Conservation (phyloP, 2,888 invertebrate genomes). For the Epinotia bilunana region DNA sequence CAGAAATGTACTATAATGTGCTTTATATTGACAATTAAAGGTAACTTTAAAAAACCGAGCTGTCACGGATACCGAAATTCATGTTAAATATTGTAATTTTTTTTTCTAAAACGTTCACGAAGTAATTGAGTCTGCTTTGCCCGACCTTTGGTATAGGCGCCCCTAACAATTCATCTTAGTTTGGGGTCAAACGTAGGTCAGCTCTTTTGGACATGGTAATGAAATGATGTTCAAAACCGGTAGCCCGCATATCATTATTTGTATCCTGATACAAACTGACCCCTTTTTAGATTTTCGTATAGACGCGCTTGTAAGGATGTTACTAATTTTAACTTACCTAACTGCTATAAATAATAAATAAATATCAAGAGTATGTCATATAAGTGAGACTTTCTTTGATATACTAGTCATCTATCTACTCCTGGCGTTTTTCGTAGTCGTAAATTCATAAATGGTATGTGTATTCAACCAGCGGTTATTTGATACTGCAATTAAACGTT, state of each 20-base stretch:
- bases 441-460: too few species aligned
- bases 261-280: background rate
- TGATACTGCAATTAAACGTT: background rate
- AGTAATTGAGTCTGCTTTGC: background rate
- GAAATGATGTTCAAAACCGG: background rate
- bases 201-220: slow-evolving; percentile 11
- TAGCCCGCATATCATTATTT: background rate
- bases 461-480: too few species aligned
- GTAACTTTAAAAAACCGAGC: too few species aligned
- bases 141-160: background rate
- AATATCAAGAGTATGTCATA: too few species aligned
- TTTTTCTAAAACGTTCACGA: background rate
- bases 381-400: too few species aligned
- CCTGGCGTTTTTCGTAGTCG: too few species aligned
- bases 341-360: too few species aligned
- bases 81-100: background rate
- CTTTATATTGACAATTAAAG: too few species aligned
- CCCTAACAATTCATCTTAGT: slow-evolving; percentile 1
- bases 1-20: too few species aligned
- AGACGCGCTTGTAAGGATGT: background rate
- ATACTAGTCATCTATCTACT: too few species aligned
- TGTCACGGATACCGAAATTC: too few species aligned
- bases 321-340: background rate
- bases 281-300: background rate
- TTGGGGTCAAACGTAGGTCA: slow-evolving; percentile 13